Evolutionary conservation across 37 sponge, comb jelly and placozoan genomes (phyloP).

Genomic region (Theonella swinhoei): DNA sequence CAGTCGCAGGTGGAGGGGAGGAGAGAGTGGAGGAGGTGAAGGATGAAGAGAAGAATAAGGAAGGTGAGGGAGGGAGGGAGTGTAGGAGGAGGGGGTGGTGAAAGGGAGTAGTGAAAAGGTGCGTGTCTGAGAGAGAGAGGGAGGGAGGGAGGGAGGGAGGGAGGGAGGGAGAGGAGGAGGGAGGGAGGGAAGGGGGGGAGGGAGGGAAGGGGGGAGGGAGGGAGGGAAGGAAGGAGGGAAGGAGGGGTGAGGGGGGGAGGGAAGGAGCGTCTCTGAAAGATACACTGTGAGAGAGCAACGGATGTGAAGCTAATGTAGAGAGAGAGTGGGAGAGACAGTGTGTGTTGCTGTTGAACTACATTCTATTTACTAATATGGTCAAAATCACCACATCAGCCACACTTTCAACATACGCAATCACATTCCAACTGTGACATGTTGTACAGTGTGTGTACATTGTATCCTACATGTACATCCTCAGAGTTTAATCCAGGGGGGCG

Average conservation of each 20-base stretch:
- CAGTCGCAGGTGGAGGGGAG: too few species aligned
- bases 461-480: too few species aligned
- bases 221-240: neutral
- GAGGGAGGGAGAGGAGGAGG: neutral
- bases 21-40: neutral
- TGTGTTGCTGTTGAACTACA: neutral
- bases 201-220: neutral
- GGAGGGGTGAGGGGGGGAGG: neutral
- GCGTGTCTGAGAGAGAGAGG: neutral
- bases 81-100: neutral
- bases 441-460: too few species aligned
- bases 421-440: too few species aligned
- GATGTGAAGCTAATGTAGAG: neutral
- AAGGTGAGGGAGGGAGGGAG: neutral
- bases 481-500: too few species aligned
- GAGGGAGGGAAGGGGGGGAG: neutral
- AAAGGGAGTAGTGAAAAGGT: neutral
- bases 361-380: too few species aligned
- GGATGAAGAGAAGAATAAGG: neutral
- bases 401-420: too few species aligned
- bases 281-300: neutral
- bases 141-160: neutral
- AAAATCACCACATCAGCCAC: too few species aligned
- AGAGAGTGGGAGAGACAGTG: neutral
- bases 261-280: neutral